Percentiles rank a stretch among this genome's conserved stretches.
Conservation (phyloP, 2,113 vertebrate species). For the Chroicocephalus ridibundus region DNA sequence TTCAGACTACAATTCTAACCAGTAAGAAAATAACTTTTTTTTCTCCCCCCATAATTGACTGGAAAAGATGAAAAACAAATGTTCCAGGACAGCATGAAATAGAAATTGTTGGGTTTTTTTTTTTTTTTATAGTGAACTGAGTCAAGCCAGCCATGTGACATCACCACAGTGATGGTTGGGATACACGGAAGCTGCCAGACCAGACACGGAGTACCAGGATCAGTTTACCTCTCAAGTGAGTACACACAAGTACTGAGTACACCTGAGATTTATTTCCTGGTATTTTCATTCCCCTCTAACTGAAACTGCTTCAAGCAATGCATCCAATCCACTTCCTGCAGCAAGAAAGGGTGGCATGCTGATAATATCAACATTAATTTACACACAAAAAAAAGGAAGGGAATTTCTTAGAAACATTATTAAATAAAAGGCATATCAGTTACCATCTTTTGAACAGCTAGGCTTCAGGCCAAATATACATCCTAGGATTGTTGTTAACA, state of each 20-base stretch:
- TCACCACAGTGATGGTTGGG: not conserved
- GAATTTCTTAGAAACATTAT: not conserved
- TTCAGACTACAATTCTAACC: constrained; percentile 22
- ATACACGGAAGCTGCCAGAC: constrained; percentile 20
- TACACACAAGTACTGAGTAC: not conserved
- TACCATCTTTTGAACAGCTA: constrained; percentile 84
- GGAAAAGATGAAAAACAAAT: constrained; percentile 54
- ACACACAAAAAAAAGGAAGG: not conserved
- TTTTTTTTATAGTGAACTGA: not conserved
- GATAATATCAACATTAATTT: not conserved
- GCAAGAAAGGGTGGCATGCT: not conserved
- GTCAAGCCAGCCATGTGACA: constrained; percentile 23
- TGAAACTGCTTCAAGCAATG: not conserved
- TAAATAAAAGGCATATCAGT: not conserved
- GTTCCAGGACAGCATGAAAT: constrained; percentile 40
- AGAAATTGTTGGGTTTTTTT: not conserved
- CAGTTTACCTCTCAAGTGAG: not conserved
- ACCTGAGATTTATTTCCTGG: not conserved
- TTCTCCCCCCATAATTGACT: not conserved
- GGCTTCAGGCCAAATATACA: constrained; percentile 85
- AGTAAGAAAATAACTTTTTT: not conserved
- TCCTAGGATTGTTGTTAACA: constrained; percentile 79
- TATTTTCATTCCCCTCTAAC: not conserved
- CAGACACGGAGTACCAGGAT: not conserved
- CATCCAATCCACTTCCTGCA: not conserved